Base-by-base conservation (phyloP, 2,888 invertebrate genomes). In the Calameuta idolon region DNA sequence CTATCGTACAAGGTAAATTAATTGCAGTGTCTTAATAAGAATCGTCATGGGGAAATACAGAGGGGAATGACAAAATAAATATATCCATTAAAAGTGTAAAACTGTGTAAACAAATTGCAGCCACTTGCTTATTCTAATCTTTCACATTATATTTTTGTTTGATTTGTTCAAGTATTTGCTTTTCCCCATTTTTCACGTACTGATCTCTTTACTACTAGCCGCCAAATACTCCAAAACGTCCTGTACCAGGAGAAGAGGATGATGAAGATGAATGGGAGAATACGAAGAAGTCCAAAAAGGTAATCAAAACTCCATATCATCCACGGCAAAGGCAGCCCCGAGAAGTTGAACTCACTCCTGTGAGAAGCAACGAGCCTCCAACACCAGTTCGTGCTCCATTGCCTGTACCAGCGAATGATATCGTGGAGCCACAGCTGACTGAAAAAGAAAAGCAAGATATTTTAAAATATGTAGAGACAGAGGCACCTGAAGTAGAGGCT, bases 371-470 rank as follows among this genome's bases (percentile, higher is more conserved):
- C 73, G 90, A 91, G 79, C 88, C 90, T 30, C 85, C 89, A 12
- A 88, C 88, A 4, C 87, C 90, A 69, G 81, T 88, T 69, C 86
- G 89, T 77, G 88, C 91, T 30, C 92, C 92, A 69, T 89, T 92
- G n/a, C 93, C 91, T 69, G 85, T 79, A 74, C 90, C 94, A 3
- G 92, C 94, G 0, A 94, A 94, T 82, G 92, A 93, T 79, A 92
- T 93, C 31, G 89, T 92, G 15, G 95, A 95, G 87, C 94, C 94
- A 4, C 91, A 93, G 77, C 92, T 95, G 35, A 94, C 95, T 0
- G 95, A 95, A 79, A 95, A 96, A 87, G 96, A 97, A 90, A 94
- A 96, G 84, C 94, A 95, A 85, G 96, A 97, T 87, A 97, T 97
- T 83, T 91, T 97, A 5, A 95, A 95, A 92, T 96, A 96, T 92